A percentile compares a stretch with the other conserved stretches of the same genome.
Conservation (phyloP, 1,140 invertebrate genomes). For the Nasonia giraulti region DNA sequence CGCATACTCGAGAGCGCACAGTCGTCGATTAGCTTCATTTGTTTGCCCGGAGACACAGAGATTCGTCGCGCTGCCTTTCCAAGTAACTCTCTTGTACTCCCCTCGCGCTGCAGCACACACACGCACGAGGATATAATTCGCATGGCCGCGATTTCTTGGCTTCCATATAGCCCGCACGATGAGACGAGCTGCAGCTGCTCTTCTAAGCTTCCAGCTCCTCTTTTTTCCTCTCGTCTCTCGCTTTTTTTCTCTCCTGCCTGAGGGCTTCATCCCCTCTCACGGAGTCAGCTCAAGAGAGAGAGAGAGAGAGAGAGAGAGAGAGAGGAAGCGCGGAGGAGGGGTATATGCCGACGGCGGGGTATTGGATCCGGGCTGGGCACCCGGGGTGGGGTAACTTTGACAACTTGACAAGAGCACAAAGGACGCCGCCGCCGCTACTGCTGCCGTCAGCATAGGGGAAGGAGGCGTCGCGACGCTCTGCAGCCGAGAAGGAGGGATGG, state of each 20-base stretch:
- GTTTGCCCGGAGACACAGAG: background rate
- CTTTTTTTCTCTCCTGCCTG: slow-evolving; percentile 11
- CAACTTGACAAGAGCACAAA: slow-evolving; percentile 75
- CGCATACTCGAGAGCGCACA: background rate
- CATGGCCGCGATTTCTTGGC: slow-evolving; percentile 28
- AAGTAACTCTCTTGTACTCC: background rate
- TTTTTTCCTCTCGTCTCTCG: background rate
- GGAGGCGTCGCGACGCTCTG: slow-evolving; percentile 69
- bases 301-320: slow-evolving; percentile 15
- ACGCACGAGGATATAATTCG: slow-evolving; percentile 16
- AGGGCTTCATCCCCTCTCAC: slow-evolving; percentile 48
- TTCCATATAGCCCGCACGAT: slow-evolving; percentile 24
- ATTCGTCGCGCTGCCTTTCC: slow-evolving; percentile 17
- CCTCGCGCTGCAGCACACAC: background rate
- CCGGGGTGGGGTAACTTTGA: slow-evolving; percentile 70
- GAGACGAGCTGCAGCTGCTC: slow-evolving; percentile 39
- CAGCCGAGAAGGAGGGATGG: slow-evolving; percentile 62
- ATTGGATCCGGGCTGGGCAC: slow-evolving; percentile 65
- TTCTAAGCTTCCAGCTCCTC: slow-evolving; percentile 10
- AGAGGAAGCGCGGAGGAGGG: slow-evolving; percentile 50
- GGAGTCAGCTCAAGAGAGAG: slow-evolving; percentile 9
- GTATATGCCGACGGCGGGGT: slow-evolving; percentile 60
- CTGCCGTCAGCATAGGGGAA: slow-evolving; percentile 35
- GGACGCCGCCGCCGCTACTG: slow-evolving; percentile 54
- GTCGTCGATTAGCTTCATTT: slow-evolving; percentile 39